Evolutionary conservation across 2,797 vertebrate species (phyloP).

Genomic region (Rhynchotus rufescens): DNA sequence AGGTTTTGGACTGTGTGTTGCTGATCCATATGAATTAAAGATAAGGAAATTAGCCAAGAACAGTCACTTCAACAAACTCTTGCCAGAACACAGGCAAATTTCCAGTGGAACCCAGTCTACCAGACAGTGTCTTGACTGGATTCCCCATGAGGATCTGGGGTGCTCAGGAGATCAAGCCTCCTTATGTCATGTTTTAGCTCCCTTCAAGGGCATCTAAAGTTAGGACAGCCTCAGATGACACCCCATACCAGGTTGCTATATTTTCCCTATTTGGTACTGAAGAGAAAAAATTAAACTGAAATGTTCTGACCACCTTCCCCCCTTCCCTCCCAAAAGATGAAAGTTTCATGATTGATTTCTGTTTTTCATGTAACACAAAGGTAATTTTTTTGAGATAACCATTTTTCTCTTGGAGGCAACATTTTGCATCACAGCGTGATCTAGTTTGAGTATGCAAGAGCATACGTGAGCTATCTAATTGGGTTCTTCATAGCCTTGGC

Average conservation of each 20-base stretch:
- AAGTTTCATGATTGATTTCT: not conserved
- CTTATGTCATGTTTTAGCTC: not conserved
- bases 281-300: not conserved
- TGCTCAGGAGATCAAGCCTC: not conserved
- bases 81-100: not conserved
- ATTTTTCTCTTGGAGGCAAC: not conserved
- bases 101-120: not conserved
- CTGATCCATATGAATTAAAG: conserved; percentile 22
- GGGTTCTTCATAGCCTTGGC: not conserved
- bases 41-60: not conserved
- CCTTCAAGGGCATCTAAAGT: not conserved
- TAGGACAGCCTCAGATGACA: not conserved
- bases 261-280: not conserved
- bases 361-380: not conserved
- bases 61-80: not conserved
- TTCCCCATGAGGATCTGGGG: not conserved
- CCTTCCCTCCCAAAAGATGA: accelerated
- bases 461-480: not conserved
- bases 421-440: not conserved
- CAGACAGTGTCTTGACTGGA: not conserved
- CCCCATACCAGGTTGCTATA: not conserved
- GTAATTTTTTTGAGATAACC: not conserved
- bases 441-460: not conserved
- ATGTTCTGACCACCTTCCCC: not conserved
- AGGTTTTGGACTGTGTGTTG: conserved; percentile 15